Percentiles rank a stretch among this genome's conserved stretches.
Conservation (phyloP, 2,888 invertebrate genomes). For the Tetragonula carbonaria region DNA sequence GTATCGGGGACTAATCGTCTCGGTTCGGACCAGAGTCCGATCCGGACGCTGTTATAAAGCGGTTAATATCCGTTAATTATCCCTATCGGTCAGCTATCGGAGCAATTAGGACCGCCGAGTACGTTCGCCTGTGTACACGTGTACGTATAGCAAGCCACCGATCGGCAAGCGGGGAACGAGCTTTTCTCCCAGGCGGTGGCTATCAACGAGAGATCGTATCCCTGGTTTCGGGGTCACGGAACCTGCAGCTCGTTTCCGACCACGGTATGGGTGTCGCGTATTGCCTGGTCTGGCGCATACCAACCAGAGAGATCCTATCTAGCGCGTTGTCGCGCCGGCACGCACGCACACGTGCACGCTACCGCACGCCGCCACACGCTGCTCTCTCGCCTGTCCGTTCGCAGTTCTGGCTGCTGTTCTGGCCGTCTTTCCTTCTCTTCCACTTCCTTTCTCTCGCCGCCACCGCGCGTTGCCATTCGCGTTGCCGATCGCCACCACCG, state of each 20-base stretch:
- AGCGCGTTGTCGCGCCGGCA: slow-evolving; percentile 62
- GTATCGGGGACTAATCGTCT: background rate
- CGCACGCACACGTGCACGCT: slow-evolving; percentile 62
- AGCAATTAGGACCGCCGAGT: slow-evolving; percentile 30
- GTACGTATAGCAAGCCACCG: slow-evolving; percentile 2
- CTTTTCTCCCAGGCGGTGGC: slow-evolving; percentile 20
- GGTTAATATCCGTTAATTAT: slow-evolving; percentile 50
- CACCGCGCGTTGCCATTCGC: slow-evolving; percentile 21
- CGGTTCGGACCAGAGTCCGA: background rate
- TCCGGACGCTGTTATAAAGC: slow-evolving; percentile 14
- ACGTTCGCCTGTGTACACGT: background rate
- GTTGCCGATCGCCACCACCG: slow-evolving; percentile 23
- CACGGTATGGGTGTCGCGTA: slow-evolving; percentile 72
- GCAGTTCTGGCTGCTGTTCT: slow-evolving; percentile 2
- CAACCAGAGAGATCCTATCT: slow-evolving; percentile 72
- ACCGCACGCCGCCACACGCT: slow-evolving; percentile 35
- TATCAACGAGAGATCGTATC: slow-evolving; percentile 58
- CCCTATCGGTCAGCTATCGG: slow-evolving; percentile 21
- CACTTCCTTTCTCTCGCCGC: slow-evolving; percentile 33
- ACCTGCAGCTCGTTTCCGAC: slow-evolving; percentile 66
- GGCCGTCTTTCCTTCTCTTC: slow-evolving; percentile 29
- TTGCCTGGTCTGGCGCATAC: slow-evolving; percentile 70
- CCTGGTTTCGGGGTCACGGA: slow-evolving; percentile 72
- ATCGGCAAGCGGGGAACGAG: slow-evolving; percentile 6
- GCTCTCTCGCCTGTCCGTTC: background rate